Conservation (phyloP, 2,797 vertebrate species). For the Pteronotus mesoamericanus region DNA sequence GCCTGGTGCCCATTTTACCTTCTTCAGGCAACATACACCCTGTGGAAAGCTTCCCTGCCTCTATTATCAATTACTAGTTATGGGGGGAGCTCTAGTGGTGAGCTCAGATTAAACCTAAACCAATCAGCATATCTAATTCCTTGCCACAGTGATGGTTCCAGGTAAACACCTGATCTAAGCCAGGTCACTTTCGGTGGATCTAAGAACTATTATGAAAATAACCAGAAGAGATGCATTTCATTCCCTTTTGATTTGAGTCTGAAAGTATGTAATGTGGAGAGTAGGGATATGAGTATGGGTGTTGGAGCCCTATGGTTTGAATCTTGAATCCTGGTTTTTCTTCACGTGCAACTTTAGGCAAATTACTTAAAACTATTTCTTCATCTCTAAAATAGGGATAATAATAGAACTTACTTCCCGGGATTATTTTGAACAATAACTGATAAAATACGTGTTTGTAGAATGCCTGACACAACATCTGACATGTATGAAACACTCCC, state of each 20-base stretch:
- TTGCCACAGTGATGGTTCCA: not conserved
- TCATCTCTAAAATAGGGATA: not conserved
- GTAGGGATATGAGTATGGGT: not conserved
- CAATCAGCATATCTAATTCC: not conserved
- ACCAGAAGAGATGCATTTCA: not conserved
- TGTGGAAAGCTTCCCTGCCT: not conserved
- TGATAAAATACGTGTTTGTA: not conserved
- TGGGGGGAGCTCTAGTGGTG: not conserved
- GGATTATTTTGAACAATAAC: not conserved
- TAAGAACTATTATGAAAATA: not conserved
- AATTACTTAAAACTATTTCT: not conserved
- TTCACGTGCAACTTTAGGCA: not conserved
- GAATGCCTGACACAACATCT: not conserved
- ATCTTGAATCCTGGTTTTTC: not conserved
- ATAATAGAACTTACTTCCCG: not conserved
- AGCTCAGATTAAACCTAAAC: not conserved
- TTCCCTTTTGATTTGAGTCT: not conserved
- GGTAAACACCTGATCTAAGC: not conserved
- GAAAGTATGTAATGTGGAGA: not conserved
- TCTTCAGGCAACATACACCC: not conserved
- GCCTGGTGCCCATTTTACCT: not conserved
- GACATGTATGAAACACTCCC: not conserved
- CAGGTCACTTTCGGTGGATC: not conserved
- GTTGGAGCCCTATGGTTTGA: not conserved
- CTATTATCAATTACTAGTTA: not conserved